These are phyloP conservation scores for Aphelenchoides bicaudatus DNA, from an alignment of 2,888 invertebrate genomes.

Conservation along the genomic window DNA sequence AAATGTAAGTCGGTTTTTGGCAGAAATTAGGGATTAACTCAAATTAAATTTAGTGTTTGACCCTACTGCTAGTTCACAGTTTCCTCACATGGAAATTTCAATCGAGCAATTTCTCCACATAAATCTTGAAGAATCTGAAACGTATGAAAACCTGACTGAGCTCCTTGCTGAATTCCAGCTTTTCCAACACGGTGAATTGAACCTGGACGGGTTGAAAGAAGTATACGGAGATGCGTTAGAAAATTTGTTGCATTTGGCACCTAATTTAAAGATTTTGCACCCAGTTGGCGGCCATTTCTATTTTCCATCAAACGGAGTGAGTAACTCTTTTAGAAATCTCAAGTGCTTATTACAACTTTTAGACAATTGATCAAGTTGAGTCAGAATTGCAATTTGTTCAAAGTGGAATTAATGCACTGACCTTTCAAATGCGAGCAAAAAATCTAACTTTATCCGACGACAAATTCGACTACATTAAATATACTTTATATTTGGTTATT, in stretches of 20 bases:
- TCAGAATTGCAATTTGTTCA: background rate
- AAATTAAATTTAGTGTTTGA: too few species aligned
- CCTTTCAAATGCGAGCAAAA: background rate
- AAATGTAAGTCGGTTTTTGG: too few species aligned
- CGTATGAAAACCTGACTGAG: too few species aligned
- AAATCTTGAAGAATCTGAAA: too few species aligned
- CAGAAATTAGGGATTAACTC: too few species aligned
- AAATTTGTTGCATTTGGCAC: background rate
- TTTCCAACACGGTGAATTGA: background rate
- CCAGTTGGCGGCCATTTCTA: constrained; percentile 5
- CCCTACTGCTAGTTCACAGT: too few species aligned
- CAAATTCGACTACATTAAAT: constrained; percentile 9
- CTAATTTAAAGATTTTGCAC: background rate
- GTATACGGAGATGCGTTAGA: constrained; percentile 3
- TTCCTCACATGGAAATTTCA: too few species aligned
- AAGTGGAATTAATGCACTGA: background rate
- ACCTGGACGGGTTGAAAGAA: background rate
- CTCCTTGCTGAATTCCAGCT: background rate
- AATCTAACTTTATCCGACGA: constrained; percentile 5
- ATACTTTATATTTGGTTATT: constrained; percentile 6
- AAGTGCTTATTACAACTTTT: background rate
- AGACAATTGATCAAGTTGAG: background rate
- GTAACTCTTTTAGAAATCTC: background rate
- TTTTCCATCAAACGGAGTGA: constrained; percentile 1
- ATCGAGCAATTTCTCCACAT: too few species aligned